Conservation (phyloP, 1,140 invertebrate genomes). For the Helicoverpa armigera region DNA sequence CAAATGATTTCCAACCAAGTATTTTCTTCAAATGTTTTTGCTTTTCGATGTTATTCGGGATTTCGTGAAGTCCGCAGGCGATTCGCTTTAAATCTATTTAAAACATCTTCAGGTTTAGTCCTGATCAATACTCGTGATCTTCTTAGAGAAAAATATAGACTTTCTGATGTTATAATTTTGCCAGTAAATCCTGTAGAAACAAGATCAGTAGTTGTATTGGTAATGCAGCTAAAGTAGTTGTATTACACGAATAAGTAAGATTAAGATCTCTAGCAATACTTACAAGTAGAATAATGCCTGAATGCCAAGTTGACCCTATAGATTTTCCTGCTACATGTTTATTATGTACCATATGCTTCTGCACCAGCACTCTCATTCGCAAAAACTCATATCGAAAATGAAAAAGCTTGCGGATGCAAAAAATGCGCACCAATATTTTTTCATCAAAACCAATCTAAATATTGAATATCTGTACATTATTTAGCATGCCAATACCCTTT, state of each 20-base stretch:
- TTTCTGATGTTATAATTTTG: background rate
- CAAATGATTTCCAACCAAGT: slow-evolving; percentile 81
- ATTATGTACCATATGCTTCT: too few species aligned
- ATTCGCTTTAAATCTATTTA: slow-evolving; percentile 25
- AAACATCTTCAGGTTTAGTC: background rate
- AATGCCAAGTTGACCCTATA: too few species aligned
- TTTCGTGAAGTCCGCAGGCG: slow-evolving; percentile 32
- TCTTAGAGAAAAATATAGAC: background rate
- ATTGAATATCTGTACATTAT: slow-evolving; percentile 58
- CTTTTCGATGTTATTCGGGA: slow-evolving; percentile 54
- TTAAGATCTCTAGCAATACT: background rate
- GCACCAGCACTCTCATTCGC: background rate
- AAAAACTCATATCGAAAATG: background rate
- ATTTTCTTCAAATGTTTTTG: slow-evolving; percentile 79
- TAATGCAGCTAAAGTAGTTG: too few species aligned
- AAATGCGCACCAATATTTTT: slow-evolving; percentile 16
- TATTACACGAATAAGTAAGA: too few species aligned
- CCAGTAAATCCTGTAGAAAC: too few species aligned
- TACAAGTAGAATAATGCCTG: background rate
- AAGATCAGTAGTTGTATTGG: too few species aligned
- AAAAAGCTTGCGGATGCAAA: background rate
- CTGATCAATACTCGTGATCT: background rate
- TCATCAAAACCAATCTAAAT: slow-evolving; percentile 40
- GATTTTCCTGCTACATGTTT: too few species aligned
- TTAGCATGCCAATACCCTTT: slow-evolving; percentile 69